A percentile compares a stretch with the other conserved stretches of the same genome.
Evolutionary conservation across 2,797 vertebrate species (phyloP).

Genomic region (Centropyge bicolor): DNA sequence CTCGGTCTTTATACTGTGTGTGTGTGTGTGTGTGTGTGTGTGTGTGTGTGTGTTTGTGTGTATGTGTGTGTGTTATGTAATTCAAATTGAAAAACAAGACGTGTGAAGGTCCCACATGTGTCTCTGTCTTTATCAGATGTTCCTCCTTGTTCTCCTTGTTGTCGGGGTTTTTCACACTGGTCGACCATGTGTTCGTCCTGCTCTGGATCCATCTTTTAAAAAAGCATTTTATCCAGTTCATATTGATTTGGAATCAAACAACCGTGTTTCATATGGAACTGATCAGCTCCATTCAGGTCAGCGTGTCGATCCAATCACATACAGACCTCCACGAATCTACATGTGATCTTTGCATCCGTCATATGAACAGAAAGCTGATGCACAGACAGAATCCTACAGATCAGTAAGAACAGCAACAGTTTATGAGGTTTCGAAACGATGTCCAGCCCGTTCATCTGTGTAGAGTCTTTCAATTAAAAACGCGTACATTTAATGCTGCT

Average conservation of each 20-base stretch:
- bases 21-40: constrained; percentile 6
- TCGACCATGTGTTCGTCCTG: background rate
- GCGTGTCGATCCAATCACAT: too few species aligned
- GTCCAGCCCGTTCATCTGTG: too few species aligned
- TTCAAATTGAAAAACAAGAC: constrained; percentile 1
- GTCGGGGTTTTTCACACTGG: background rate
- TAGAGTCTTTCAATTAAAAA: too few species aligned
- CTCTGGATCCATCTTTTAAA: background rate
- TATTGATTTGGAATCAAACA: background rate
- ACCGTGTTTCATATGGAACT: background rate
- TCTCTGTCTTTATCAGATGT: background rate
- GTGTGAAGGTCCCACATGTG: background rate
- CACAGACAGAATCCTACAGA: background rate
- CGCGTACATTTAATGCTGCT: too few species aligned
- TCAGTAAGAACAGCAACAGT: background rate
- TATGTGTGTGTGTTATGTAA: constrained; percentile 12
- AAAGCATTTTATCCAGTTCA: too few species aligned
- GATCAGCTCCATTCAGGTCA: too few species aligned
- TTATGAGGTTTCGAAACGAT: too few species aligned
- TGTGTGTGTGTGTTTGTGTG: background rate
- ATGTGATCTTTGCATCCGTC: too few species aligned
- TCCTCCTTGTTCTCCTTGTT: too few species aligned
- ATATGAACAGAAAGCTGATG: too few species aligned
- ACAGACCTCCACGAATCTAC: too few species aligned
- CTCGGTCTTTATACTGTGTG: background rate